Conservation (phyloP, 2,888 invertebrate species). For the Hirtodrosophila alboralis region DNA sequence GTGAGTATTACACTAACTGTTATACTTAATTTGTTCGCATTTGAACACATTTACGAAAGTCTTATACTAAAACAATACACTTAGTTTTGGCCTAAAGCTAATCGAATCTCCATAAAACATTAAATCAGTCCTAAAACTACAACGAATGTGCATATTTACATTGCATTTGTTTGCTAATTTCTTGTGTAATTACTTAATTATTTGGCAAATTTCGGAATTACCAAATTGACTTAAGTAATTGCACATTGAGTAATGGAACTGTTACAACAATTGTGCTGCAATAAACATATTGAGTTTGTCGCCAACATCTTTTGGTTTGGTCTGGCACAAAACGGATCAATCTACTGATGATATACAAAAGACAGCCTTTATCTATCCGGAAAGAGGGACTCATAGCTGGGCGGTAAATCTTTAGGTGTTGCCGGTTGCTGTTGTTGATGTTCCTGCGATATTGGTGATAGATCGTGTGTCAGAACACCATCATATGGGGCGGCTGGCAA, state of each 20-base stretch:
- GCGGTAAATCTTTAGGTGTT: constrained; percentile 83
- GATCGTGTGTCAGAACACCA: constrained; percentile 43
- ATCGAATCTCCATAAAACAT: constrained; percentile 34
- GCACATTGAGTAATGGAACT: constrained; percentile 27
- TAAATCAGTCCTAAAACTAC: constrained; percentile 37
- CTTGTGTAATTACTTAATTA: constrained; percentile 9
- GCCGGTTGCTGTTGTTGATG: constrained; percentile 62
- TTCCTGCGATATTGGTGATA: constrained; percentile 54
- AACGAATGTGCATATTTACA: constrained; percentile 56
- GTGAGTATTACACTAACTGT: constrained; percentile 4
- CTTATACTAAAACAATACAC: constrained; percentile 33
- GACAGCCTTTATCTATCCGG: constrained; percentile 81
- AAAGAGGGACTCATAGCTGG: constrained; percentile 83
- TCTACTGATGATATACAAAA: constrained; percentile 1
- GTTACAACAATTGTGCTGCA: constrained; percentile 54
- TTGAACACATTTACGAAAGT: constrained; percentile 50
- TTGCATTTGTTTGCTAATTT: constrained; percentile 17
- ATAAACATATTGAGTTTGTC: constrained; percentile 29
- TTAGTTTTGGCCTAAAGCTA: constrained; percentile 35
- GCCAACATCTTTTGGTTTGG: constrained; percentile 38
- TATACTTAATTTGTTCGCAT: constrained; percentile 41
- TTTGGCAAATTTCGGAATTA: constrained; percentile 1
- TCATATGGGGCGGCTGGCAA: constrained; percentile 69
- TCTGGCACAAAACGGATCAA: constrained; percentile 68
- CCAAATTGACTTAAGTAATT: constrained; percentile 11